Base-by-base conservation (phyloP, 1,140 invertebrate species). In the Drosophila melanogaster region DNA sequence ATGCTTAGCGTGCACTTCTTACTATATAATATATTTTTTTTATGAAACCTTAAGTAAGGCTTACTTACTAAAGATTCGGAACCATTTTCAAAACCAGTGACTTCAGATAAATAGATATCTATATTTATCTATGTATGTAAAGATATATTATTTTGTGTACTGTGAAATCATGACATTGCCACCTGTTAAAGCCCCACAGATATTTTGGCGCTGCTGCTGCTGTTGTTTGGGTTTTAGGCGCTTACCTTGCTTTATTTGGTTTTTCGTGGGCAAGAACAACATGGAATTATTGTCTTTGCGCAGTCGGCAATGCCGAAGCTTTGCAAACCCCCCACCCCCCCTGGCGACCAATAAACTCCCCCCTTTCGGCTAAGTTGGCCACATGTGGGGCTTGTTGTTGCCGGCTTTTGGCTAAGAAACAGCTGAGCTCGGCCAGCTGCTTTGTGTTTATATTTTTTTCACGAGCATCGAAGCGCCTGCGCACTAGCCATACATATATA, bases 371-470 rank as follows among this genome's bases (percentile, higher is more conserved):
- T 17, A 41, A 33, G 17, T 43, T 17, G 41, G 59, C 50, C 54
- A 62, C 46, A 77, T 58, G 56, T 49, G 60, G 26, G 47, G 80
- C 49, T 65, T 87, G 67, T 89, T 87, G 83, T 89, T 87, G 84
- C 83, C 83, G 83, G 83, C 83, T 83, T 87, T 86, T 79, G 62
- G 33, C 62, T 61, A 58, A 64, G 64, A 51, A 86, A 79, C 83
- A 86, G 83, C 83, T 86, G 83, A 87, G 83, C 35, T 43, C 60
- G 51, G 55, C 54, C 83, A 87, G 83, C 83, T 87, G 83, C 83
- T 87, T 87, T 83, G 79, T 87, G 83, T 87, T 87, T 87, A 87
- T 87, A 79, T 87, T 86, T 86, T 71, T 81, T 79, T 40, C 46
- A 38, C 40, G 17, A 44, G 15, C 46, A 17, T 35, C 30, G 40